These are phyloP conservation scores for Byasa hedistus DNA, from an alignment of 2,888 invertebrate genomes.

Conservation along the genomic window DNA sequence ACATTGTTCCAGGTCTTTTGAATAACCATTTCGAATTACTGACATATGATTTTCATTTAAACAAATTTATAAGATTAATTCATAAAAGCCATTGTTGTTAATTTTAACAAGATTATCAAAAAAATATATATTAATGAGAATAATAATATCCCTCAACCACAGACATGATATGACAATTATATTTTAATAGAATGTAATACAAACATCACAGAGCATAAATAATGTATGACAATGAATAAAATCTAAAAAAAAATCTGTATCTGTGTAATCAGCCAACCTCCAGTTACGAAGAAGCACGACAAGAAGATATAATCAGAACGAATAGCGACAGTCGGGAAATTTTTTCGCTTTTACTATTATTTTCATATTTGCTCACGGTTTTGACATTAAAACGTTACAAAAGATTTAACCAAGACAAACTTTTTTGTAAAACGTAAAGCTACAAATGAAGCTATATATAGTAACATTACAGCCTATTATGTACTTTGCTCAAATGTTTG, in stretches of 20 bases:
- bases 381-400: too few species aligned
- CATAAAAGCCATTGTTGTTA: background rate
- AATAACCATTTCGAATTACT: slow-evolving; percentile 67
- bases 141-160: slow-evolving; percentile 1
- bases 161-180: background rate
- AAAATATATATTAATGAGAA: background rate
- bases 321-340: too few species aligned
- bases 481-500: too few species aligned
- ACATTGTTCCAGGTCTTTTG: slow-evolving; percentile 67
- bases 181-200: background rate
- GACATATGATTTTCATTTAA: slow-evolving; percentile 1
- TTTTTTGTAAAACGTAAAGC: too few species aligned
- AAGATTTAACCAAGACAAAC: too few species aligned
- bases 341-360: too few species aligned
- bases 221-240: background rate
- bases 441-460: too few species aligned
- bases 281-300: too few species aligned
- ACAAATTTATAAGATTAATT: background rate
- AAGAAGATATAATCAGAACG: too few species aligned
- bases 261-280: too few species aligned
- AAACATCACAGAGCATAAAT: background rate
- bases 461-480: too few species aligned
- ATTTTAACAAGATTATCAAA: background rate
- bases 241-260: background rate
- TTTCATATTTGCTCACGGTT: too few species aligned